Conservation (phyloP, 1,140 invertebrate genomes). For the Trachymyrmex septentrionalis region DNA sequence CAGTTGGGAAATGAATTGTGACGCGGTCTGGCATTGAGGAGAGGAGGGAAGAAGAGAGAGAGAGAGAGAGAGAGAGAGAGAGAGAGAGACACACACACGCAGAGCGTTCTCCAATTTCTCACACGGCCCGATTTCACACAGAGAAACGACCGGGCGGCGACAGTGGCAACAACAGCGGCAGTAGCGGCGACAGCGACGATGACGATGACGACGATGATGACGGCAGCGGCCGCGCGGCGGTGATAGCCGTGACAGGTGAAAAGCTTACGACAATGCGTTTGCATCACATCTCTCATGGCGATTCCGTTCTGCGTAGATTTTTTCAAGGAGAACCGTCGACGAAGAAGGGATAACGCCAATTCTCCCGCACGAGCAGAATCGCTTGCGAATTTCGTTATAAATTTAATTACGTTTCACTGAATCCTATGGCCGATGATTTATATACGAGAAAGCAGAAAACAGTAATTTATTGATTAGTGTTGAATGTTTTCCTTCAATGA, state of each 20-base stretch:
- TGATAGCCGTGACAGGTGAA: conserved; percentile 48
- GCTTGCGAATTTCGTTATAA: not conserved
- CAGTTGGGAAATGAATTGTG: conserved; percentile 76
- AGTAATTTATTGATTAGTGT: not conserved
- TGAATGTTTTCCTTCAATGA: too few relatives aligned
- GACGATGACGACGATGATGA: not conserved
- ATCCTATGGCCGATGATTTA: not conserved
- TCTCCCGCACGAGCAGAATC: not conserved
- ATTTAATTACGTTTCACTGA: not conserved
- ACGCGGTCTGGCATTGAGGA: conserved; percentile 71
- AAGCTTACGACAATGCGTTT: conserved; percentile 57
- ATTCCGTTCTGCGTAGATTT: conserved; percentile 50
- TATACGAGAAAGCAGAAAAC: not conserved
- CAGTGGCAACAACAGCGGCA: too few relatives aligned
- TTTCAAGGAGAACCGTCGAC: conserved; percentile 48
- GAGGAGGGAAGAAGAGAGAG: conserved; percentile 41
- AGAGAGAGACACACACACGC: conserved; percentile 14
- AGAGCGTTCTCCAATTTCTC: conserved; percentile 67
- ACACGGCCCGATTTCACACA: conserved; percentile 64
- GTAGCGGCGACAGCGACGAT: not conserved
- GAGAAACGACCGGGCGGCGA: not conserved
- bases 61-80: too few relatives aligned
- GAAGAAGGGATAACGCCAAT: not conserved
- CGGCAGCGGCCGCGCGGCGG: not conserved
- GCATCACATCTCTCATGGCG: conserved; percentile 38